Evolutionary conservation across 2,888 invertebrate species (phyloP).

Genomic region (Cerastoderma edule): DNA sequence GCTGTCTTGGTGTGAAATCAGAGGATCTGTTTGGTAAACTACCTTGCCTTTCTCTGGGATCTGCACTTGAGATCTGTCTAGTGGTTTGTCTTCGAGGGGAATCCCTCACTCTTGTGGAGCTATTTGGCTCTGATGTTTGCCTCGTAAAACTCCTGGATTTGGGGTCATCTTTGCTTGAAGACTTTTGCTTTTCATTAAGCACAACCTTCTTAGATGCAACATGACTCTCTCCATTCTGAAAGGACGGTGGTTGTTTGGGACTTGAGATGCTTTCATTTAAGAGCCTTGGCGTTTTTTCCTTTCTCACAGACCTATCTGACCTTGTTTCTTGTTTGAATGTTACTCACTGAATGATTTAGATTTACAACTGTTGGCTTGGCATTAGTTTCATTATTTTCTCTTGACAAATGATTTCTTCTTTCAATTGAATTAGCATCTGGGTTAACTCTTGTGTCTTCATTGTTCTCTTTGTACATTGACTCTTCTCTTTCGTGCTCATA

Average conservation of each 20-base stretch:
- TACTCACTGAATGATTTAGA: neutral
- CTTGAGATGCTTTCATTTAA: slow-evolving; percentile 32
- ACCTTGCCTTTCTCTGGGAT: slow-evolving; percentile 10
- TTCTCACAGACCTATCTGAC: slow-evolving; percentile 32
- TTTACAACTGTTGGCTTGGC: neutral
- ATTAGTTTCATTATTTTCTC: neutral
- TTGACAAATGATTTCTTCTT: neutral
- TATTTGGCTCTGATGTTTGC: neutral
- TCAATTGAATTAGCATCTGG: neutral
- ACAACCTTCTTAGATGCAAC: neutral
- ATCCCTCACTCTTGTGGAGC: neutral
- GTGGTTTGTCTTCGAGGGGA: neutral
- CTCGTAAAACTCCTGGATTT: neutral
- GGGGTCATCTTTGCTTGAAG: neutral
- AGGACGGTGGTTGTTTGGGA: neutral
- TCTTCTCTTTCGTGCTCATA: too few species aligned
- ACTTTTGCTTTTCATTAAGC: neutral
- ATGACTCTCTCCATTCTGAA: neutral
- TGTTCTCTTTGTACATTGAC: neutral
- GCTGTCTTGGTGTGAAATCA: slow-evolving; percentile 48
- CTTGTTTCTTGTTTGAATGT: slow-evolving; percentile 46
- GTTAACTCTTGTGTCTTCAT: neutral
- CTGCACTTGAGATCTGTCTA: slow-evolving; percentile 2
- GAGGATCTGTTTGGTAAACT: slow-evolving; percentile 10
- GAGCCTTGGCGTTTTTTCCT: slow-evolving; percentile 50